Conservation (phyloP, 2,888 invertebrate species). For the Drosophila peninsularis region DNA sequence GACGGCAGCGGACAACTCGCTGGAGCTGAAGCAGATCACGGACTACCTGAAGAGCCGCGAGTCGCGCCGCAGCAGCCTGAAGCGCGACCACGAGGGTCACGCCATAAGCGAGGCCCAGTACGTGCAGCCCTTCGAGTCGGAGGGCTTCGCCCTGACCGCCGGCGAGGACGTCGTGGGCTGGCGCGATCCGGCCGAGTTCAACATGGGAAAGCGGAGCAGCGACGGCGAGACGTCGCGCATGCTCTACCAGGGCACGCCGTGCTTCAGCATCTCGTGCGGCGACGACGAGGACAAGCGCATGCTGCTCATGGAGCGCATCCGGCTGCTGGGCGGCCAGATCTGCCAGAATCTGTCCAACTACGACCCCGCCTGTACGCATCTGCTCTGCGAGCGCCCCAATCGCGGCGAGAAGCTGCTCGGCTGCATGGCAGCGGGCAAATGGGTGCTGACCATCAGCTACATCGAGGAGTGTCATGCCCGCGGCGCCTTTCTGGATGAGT, state of each 20-base stretch:
- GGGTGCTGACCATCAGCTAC: conserved; percentile 94
- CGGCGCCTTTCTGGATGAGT: conserved; percentile 86
- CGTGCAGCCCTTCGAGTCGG: conserved; percentile 82
- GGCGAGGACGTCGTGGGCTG: conserved; percentile 89
- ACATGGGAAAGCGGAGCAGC: conserved; percentile 44
- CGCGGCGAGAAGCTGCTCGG: conserved; percentile 95
- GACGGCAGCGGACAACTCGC: conserved; percentile 58
- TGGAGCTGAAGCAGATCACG: conserved; percentile 81
- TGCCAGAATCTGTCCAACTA: conserved; percentile 84
- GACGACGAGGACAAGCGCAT: conserved; percentile 74
- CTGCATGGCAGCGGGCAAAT: conserved; percentile 94
- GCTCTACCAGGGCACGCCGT: conserved; percentile 78
- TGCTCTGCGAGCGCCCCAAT: conserved; percentile 90
- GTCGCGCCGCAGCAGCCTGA: conserved; percentile 75
- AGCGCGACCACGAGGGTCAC: conserved; percentile 60
- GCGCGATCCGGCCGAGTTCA: conserved; percentile 87
- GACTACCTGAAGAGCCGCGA: conserved; percentile 82
- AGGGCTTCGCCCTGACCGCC: conserved; percentile 76
- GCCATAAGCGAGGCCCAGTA: conserved; percentile 67
- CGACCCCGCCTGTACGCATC: conserved; percentile 89
- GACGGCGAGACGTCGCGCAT: conserved; percentile 56
- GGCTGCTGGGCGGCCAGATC: conserved; percentile 75
- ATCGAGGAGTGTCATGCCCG: conserved; percentile 87
- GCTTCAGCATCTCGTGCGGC: conserved; percentile 83
- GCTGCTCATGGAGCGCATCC: conserved; percentile 72